Conservation (phyloP, 2,888 invertebrate species). For the Agrochola litura region DNA sequence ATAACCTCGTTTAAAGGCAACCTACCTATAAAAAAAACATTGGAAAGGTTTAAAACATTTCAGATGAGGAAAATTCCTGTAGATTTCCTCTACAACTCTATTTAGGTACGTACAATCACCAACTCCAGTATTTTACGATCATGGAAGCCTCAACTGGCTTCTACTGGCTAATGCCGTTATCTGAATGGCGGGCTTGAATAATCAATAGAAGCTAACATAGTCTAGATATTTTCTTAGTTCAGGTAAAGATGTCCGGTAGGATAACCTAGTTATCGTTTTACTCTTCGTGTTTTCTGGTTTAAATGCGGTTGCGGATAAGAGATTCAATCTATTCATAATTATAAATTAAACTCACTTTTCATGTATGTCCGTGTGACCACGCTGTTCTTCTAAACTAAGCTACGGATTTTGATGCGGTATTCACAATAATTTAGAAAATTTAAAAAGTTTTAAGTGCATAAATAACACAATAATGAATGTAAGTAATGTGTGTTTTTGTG, state of each 20-base stretch:
- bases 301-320: neutral
- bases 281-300: neutral
- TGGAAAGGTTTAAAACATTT: neutral
- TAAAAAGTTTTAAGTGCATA: no score
- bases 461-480: no score
- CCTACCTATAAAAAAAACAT: neutral
- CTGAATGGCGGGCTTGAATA: constrained; percentile 43
- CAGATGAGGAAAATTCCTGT: neutral
- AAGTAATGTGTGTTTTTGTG: no score
- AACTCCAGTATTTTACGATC: constrained; percentile 24
- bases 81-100: constrained; percentile 7
- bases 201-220: constrained; percentile 32
- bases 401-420: no score
- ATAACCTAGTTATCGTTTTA: neutral
- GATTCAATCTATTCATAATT: no score
- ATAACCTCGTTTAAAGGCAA: neutral
- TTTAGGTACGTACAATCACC: constrained; percentile 6
- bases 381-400: no score
- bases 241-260: constrained; percentile 6
- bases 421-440: no score
- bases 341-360: no score
- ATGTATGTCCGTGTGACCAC: no score
- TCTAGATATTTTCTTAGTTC: constrained; percentile 36
- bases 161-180: constrained; percentile 40
- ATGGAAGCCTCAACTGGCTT: constrained; percentile 6